Evolutionary conservation across 1,140 invertebrate species (phyloP).

Genomic region (Phthorimaea operculella): DNA sequence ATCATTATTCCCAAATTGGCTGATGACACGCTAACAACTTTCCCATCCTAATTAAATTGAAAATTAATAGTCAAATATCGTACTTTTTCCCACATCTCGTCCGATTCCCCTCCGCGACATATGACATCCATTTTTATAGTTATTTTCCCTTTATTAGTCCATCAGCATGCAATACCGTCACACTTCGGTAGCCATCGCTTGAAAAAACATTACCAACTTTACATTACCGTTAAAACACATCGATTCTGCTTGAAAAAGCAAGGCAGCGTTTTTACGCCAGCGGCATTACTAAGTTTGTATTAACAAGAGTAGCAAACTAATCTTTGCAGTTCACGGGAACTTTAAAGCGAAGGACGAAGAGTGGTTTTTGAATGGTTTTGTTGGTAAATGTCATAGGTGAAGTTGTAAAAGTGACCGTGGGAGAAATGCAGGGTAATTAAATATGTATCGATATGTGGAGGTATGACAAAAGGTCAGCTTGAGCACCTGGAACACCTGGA

Average conservation of each 20-base stretch:
- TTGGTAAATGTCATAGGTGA: neutral
- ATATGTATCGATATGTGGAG: constrained; percentile 1
- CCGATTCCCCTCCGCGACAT: neutral
- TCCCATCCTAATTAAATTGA: too few species aligned
- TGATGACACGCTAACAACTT: too few species aligned
- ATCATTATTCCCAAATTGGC: too few species aligned
- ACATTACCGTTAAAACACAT: too few species aligned
- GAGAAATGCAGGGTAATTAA: neutral
- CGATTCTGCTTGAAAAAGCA: too few species aligned
- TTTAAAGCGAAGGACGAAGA: neutral
- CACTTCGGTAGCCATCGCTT: neutral
- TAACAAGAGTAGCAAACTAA: too few species aligned
- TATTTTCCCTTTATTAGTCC: neutral
- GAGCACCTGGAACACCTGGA: neutral
- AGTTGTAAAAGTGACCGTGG: neutral
- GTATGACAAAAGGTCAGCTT: neutral
- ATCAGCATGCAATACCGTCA: constrained; percentile 1
- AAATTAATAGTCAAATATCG: neutral
- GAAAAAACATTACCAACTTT: neutral
- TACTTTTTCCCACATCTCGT: neutral
- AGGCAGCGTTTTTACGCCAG: too few species aligned
- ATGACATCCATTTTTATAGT: neutral
- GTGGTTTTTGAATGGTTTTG: neutral
- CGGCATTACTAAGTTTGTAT: too few species aligned
- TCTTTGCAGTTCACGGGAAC: neutral